Conservation (phyloP, 2,113 vertebrate species). For the Verasper variegatus region DNA sequence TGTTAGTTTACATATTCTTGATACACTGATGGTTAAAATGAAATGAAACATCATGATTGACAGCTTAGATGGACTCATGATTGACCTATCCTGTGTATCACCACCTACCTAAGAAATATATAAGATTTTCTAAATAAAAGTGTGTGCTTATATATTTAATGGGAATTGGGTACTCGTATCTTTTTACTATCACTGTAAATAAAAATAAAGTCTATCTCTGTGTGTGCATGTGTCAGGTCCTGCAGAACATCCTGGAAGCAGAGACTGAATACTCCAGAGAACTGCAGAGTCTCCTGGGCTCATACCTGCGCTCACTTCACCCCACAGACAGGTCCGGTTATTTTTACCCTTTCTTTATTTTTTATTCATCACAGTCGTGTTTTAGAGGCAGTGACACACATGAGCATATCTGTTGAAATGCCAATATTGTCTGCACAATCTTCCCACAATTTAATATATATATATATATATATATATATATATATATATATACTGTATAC, state of each 20-base stretch:
- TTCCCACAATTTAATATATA: background rate
- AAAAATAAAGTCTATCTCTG: background rate
- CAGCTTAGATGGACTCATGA: no score
- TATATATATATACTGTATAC: background rate
- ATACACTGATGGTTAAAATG: no score
- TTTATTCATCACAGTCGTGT: slow-evolving; percentile 8
- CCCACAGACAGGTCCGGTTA: slow-evolving; percentile 89
- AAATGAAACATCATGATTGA: no score
- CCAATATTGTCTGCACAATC: background rate
- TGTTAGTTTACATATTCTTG: no score
- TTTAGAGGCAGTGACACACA: background rate
- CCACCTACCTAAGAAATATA: background rate
- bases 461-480: background rate
- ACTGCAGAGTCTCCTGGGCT: slow-evolving; percentile 91
- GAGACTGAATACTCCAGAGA: slow-evolving; percentile 95
- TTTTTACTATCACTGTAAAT: no score
- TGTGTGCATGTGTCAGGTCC: slow-evolving; percentile 84
- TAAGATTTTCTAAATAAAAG: background rate
- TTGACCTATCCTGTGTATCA: no score
- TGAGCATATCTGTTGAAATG: no score
- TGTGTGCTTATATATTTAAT: background rate
- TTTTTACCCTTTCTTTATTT: slow-evolving; percentile 33
- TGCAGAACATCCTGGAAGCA: slow-evolving; percentile 97
- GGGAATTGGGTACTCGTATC: no score
- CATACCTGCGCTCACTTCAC: slow-evolving; percentile 91